Conservation (phyloP, 92 coral and sea anemone species). For the Phenganax subtilis region DNA sequence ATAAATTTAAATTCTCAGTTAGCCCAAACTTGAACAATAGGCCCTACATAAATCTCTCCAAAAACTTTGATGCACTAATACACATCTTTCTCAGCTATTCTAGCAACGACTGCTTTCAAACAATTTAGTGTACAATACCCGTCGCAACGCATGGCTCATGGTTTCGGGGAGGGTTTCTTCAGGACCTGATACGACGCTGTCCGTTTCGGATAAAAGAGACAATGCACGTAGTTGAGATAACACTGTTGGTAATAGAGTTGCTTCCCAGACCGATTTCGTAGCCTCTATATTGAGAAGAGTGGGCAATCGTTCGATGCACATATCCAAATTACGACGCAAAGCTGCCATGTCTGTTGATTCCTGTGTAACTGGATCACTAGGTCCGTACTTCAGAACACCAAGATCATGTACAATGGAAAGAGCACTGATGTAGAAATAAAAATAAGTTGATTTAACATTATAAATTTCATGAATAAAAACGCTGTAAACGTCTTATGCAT, state of each 20-base stretch:
- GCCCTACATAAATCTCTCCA: too few relatives aligned
- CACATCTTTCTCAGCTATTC: background rate
- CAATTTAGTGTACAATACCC: slow-evolving; percentile 43
- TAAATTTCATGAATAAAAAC: background rate
- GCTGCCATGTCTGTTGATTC: slow-evolving; percentile 52
- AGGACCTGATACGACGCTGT: slow-evolving; percentile 53
- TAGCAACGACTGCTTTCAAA: too few relatives aligned
- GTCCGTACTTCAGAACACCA: slow-evolving; percentile 47
- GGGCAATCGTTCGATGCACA: slow-evolving; percentile 82
- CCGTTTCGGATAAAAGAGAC: slow-evolving; percentile 75
- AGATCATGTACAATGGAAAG: slow-evolving; percentile 64
- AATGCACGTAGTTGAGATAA: slow-evolving; percentile 88
- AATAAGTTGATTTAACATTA: background rate
- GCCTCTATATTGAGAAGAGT: slow-evolving; percentile 71
- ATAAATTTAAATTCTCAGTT: too few relatives aligned
- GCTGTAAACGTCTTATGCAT: background rate
- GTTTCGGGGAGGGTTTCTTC: slow-evolving; percentile 75
- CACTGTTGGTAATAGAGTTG: slow-evolving; percentile 68
- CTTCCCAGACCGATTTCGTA: slow-evolving; percentile 49
- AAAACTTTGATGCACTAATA: background rate
- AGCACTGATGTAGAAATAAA: slow-evolving; percentile 49
- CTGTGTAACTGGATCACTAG: slow-evolving; percentile 22
- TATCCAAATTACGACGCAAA: slow-evolving; percentile 77
- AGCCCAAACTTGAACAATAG: too few relatives aligned
- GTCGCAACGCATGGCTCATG: slow-evolving; percentile 74